These are phyloP conservation scores for Hypsopygia costalis DNA, from an alignment of 2,888 invertebrate species.

Conservation along the genomic window DNA sequence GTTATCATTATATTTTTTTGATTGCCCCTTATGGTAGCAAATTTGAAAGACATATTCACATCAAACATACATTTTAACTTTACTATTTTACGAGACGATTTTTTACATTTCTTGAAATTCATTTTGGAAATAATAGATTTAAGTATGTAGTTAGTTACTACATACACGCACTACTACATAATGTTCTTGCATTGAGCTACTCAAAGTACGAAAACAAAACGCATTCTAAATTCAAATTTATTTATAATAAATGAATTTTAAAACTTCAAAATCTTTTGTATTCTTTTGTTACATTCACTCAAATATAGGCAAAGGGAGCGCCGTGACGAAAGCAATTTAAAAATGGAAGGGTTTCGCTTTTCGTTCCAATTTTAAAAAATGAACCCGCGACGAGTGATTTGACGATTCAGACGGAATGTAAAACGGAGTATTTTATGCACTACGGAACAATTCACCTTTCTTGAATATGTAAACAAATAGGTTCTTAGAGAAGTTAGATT, in stretches of 20 bases:
- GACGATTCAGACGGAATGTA: constrained; percentile 70
- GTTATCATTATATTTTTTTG: too few relatives aligned
- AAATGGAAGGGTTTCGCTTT: constrained; percentile 76
- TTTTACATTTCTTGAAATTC: too few relatives aligned
- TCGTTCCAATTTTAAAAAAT: constrained; percentile 74
- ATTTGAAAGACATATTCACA: too few relatives aligned
- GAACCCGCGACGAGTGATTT: constrained; percentile 71
- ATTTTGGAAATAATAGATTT: too few relatives aligned
- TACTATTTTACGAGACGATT: too few relatives aligned
- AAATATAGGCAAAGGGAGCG: constrained; percentile 64
- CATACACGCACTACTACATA: too few relatives aligned
- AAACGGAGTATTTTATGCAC: constrained; percentile 55
- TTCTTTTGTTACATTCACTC: constrained; percentile 42
- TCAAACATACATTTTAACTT: too few relatives aligned
- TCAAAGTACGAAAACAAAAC: constrained; percentile 34
- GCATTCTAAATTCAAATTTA: constrained; percentile 14
- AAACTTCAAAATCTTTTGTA: constrained; percentile 35
- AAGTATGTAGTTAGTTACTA: too few relatives aligned
- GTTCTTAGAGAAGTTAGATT: too few relatives aligned
- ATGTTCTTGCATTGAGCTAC: too few relatives aligned
- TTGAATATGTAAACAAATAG: too few relatives aligned
- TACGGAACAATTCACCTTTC: constrained; percentile 24
- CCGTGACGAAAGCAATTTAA: constrained; percentile 76
- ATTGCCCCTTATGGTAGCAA: too few relatives aligned
- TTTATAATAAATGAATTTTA: constrained; percentile 34